Evolutionary conservation across 1,140 invertebrate genomes (phyloP).

Genomic region (Danaus plexippus): DNA sequence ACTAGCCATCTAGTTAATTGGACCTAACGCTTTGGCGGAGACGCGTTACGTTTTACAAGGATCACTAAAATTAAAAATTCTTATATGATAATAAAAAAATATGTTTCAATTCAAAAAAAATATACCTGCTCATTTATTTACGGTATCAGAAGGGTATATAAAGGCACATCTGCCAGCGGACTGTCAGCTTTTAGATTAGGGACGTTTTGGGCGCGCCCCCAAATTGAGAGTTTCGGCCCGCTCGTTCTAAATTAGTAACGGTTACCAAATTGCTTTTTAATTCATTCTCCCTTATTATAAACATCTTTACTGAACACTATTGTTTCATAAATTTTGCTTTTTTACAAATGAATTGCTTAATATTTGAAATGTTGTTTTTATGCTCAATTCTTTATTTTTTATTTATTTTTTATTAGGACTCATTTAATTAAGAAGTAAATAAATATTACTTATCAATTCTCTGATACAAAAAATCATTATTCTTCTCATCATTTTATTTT

Average conservation of each 20-base stretch:
- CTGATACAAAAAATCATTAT: too few relatives aligned
- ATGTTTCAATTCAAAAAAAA: conserved; percentile 5
- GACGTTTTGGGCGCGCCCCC: conserved; percentile 43
- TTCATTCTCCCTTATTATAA: conserved; percentile 54
- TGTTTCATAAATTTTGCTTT: neutral
- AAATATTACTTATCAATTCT: too few relatives aligned
- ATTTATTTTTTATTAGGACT: too few relatives aligned
- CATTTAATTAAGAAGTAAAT: too few relatives aligned
- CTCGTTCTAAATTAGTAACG: conserved; percentile 63
- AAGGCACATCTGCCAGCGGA: conserved; percentile 51
- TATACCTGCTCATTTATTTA: conserved; percentile 25
- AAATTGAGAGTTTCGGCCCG: conserved; percentile 52
- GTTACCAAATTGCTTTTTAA: conserved; percentile 69
- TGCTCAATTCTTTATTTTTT: too few relatives aligned
- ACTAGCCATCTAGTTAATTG: conserved; percentile 43
- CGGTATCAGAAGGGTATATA: conserved; percentile 25
- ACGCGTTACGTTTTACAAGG: conserved; percentile 17
- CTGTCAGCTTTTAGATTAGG: conserved; percentile 67
- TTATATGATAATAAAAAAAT: neutral
- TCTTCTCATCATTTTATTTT: conserved; percentile 42
- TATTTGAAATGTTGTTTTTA: too few relatives aligned
- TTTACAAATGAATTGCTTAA: too few relatives aligned
- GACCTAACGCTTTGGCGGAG: conserved; percentile 28
- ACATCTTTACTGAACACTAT: conserved; percentile 14
- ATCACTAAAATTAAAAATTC: conserved; percentile 14